Base-by-base conservation (phyloP, 2,888 invertebrate genomes). In the Catocala fraxini region DNA sequence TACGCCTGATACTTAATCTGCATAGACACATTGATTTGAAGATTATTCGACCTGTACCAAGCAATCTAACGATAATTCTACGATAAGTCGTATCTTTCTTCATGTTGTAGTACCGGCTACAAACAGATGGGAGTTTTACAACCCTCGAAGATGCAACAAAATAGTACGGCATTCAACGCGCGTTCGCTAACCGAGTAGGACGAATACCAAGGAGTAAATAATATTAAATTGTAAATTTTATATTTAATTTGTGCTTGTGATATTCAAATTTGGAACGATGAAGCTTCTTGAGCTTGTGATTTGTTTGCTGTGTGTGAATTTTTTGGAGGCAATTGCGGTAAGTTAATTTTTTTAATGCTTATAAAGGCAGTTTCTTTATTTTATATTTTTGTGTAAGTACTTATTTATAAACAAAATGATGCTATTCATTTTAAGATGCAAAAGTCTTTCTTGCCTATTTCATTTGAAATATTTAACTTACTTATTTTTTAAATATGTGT, bases 271-370 rank as follows among this genome's bases (percentile, higher is more conserved):
- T 6, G 47, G 63, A 66, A 75, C 47, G 68, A 86, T 87, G 86
- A 76, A 66, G 74, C 51, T 77, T 39, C 53, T 78, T 13, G 70
- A 72, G 51, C 43, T 79, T 56, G 73, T 85, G 68, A 4, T 84
- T 74, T 75, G 69, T 71, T 78, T 63, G 60, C 12, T 84, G 70
- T 77, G 79, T 65, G 75, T 80, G 54, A 68, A 70, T 51, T 63
- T 72, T 43, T 70, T 73, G 34, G 58, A 58, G 52, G 81, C 79
- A 39, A 71, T 64, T 61, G 73, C 71, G 73, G 87, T 87, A 55
- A 84, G 84, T 61, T 51, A 56, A 39, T 45, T 60, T 56, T 51
- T 43, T 34, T 51, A 49, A 10, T 11, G 11, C 12, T 7, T 25
- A 3, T 25, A 11, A 2, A 25, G 5, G 0, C 3, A 25, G 25